These are phyloP conservation scores for Malacoctenus gilli DNA, from an alignment of 2,797 vertebrate species.

Conservation along the genomic window DNA sequence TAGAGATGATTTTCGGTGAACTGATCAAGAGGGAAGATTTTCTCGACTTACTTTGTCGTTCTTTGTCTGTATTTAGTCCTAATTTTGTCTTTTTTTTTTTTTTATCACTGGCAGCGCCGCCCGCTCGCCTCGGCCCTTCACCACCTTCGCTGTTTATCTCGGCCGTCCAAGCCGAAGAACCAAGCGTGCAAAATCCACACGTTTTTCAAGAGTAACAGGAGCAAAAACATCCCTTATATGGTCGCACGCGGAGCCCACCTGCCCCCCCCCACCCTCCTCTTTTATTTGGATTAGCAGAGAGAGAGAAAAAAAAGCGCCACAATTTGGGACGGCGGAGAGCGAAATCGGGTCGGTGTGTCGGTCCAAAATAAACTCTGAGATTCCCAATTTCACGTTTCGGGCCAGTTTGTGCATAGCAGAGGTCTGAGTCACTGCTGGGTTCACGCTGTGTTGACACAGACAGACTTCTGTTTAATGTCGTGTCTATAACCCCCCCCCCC, in stretches of 20 bases:
- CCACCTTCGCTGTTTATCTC: too few species aligned
- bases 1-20: too few species aligned
- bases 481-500: too few species aligned
- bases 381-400: conserved; percentile 61
- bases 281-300: conserved; percentile 58
- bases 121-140: background rate
- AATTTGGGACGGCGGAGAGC: conserved; percentile 54
- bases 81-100: too few species aligned
- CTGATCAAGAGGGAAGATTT: too few species aligned
- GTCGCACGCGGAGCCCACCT: conserved; percentile 25
- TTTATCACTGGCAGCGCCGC: too few species aligned
- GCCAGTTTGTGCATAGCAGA: conserved; percentile 60
- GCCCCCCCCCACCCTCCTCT: too few species aligned
- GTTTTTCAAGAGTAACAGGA: conserved; percentile 41
- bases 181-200: conserved; percentile 18
- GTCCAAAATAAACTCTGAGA: conserved; percentile 73
- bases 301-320: conserved; percentile 53
- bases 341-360: conserved; percentile 27
- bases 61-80: too few species aligned
- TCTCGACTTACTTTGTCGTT: too few species aligned
- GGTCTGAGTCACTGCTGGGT: conserved; percentile 53
- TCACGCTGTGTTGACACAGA: conserved; percentile 42
- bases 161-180: too few species aligned
- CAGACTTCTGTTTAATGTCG: conserved; percentile 54
- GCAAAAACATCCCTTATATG: conserved; percentile 71